phyloP scores from a whole-genome alignment of 2,888 invertebrate genomes.

The Trichogramma evanescens region DNA sequence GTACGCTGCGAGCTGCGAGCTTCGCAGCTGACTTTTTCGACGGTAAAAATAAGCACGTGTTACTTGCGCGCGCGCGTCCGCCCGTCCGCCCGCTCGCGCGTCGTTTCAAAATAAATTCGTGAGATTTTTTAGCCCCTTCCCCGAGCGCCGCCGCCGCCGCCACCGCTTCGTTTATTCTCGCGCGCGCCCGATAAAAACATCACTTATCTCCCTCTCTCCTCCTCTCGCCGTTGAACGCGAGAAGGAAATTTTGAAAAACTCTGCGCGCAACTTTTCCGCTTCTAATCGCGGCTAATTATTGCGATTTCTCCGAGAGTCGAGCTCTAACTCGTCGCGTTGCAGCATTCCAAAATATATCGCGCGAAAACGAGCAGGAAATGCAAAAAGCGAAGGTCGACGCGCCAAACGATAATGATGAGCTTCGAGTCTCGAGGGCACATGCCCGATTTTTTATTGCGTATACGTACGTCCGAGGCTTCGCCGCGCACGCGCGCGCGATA shows the following conservation, averaged over 20 bases:
- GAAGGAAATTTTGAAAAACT: constrained; percentile 6
- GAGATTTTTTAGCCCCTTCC: neutral
- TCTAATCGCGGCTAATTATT: constrained; percentile 19
- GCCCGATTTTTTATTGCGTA: constrained; percentile 1
- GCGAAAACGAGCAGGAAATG: neutral
- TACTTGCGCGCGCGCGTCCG: too few species aligned
- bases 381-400: neutral
- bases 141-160: neutral
- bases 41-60: too few species aligned
- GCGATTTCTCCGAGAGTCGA: neutral
- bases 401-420: neutral
- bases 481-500: neutral
- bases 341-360: neutral
- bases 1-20: too few species aligned
- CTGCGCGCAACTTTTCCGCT: neutral
- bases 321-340: too few species aligned
- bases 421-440: constrained; percentile 6
- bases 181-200: too few species aligned
- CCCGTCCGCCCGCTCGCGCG: too few species aligned
- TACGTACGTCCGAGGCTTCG: neutral
- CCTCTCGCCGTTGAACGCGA: neutral
- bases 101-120: too few species aligned
- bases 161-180: neutral
- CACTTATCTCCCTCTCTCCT: too few species aligned
- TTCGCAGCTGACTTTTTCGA: too few species aligned